phyloP scores from a whole-genome alignment of 2,888 invertebrate species.

The Trachelus troglodyta region DNA sequence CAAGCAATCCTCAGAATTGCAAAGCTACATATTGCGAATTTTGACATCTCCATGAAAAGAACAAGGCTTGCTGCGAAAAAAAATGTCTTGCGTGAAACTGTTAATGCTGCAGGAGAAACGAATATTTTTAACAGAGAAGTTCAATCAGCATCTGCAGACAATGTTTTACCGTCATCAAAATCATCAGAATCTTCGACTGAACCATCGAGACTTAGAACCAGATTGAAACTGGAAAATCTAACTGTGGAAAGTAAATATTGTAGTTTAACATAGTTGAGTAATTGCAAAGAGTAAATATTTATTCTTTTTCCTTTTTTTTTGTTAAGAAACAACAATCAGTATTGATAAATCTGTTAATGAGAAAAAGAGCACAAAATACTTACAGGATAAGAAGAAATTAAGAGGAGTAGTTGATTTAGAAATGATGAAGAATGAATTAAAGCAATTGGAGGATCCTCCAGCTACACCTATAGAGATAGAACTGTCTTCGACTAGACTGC shows the following conservation, averaged over 20 bases:
- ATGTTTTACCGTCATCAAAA: too few relatives aligned
- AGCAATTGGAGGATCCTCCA: constrained; percentile 60
- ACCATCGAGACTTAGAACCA: too few relatives aligned
- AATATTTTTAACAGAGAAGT: neutral
- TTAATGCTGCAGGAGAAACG: neutral
- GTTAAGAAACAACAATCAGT: too few relatives aligned
- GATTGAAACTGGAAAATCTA: too few relatives aligned
- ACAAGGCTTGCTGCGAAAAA: too few relatives aligned
- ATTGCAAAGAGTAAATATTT: neutral
- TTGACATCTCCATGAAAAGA: too few relatives aligned
- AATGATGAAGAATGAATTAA: constrained; percentile 50
- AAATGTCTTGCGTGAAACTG: neutral
- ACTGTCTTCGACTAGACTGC: constrained; percentile 48
- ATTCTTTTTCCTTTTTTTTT: neutral
- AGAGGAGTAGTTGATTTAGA: constrained; percentile 43
- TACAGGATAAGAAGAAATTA: constrained; percentile 29
- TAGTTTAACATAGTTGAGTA: too few relatives aligned
- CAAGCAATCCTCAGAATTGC: too few relatives aligned
- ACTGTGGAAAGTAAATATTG: too few relatives aligned
- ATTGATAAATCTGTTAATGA: neutral
- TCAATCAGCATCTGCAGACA: too few relatives aligned
- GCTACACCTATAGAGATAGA: constrained; percentile 48
- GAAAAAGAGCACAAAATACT: neutral
- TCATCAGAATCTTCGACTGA: too few relatives aligned
- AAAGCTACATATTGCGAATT: too few relatives aligned